Evolutionary conservation across 2,113 vertebrate species (phyloP), one percentile per base, ranked within the genome.

Genomic region (Cardinalis cardinalis): DNA sequence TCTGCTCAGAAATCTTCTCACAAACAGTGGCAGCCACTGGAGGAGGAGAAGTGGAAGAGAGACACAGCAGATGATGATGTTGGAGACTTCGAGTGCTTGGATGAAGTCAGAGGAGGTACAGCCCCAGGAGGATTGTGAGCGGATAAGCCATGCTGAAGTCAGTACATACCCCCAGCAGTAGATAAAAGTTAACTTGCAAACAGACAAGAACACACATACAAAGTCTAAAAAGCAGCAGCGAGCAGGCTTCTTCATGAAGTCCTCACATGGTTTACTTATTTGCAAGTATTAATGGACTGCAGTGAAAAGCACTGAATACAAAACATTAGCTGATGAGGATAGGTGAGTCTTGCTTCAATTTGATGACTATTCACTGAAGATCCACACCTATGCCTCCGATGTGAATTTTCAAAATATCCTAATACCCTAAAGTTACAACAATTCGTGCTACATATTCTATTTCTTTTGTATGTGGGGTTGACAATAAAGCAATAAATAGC

Each of bases 151-250:
- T 6, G 5, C 12, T 44, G 36, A 65, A 86, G 14, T 12, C 49
- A 40, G 17, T 7, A 48, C 4, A 43, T 2, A 23, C 4, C 31
- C 3, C 14, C 0, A 46, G 31, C 1, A 74, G 17, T 0, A 31
- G 9, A 49, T 3, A 81, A 86, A 80, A 63, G 7, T 31, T 69
- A 43, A 73, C 31, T 61, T 72, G 26, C 7, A 75, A 86, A 87
- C 18, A 65, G 18, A 93, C 20, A 70, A 71, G 9, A 76, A 60
- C 8, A 36, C 59, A 41, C 3, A 29, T 3, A 16, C 3, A 8
- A 16, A 14, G 25, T 52, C 44, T 43, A 64, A 56, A 87, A 40
- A 41, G 13, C 61, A 87, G 51, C 14, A 56, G 16, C 25, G 68
- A 52, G 21, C 55, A 58, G 12, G 19, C 9, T 63, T 80, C n/a